Base-by-base conservation (phyloP, 2,797 vertebrate species). In the Nyctalus aviator region DNA sequence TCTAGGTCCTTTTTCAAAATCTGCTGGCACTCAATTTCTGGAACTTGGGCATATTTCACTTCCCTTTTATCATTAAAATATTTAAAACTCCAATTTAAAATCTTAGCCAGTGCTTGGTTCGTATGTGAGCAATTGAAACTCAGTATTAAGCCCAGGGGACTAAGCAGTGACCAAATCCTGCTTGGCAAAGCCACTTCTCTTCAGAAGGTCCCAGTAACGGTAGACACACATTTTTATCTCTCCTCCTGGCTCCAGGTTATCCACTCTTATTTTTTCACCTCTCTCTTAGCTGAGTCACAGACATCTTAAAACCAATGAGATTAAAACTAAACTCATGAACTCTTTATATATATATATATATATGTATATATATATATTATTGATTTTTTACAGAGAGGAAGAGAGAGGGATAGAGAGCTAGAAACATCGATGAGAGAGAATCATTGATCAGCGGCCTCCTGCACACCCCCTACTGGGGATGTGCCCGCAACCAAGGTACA, bases 21-120 rank as follows among this genome's bases (percentile, higher is more conserved):
- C 95, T 37, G 55, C 88, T 92, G 91, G 89, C 94, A 92, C 84
- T 93, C 82, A 77, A 53, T 96, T 95, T 96, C 86, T 93, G 85
- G 41, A 90, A 84, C 30, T 73, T 90, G 30, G 75, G 53, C 46
- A 82, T 97, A 95, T 94, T 95, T 96, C 85, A 96, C 71, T 95
- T 97, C 23, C 11, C 37, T 84, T 94, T 96, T 89, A 92, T 90
- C 84, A 90, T 95, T 94, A 90, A 95, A 94, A 92, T 95, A 93
- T 95, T 95, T 92, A 87, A 95, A 94, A 92, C 35, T 90, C 44
- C 92, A 87, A 94, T 87, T 96, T 92, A 76, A 95, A 85, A 85
- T 88, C 64, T 78, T 95, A 84, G 71, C 14, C 81, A 72, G 76
- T 85, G 44, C 53, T 95, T 91, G 55, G 18, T 53, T 84, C 84